These are phyloP conservation scores for Dermochelys coriacea DNA, from an alignment of 2,797 vertebrate species.

Conservation along the genomic window DNA sequence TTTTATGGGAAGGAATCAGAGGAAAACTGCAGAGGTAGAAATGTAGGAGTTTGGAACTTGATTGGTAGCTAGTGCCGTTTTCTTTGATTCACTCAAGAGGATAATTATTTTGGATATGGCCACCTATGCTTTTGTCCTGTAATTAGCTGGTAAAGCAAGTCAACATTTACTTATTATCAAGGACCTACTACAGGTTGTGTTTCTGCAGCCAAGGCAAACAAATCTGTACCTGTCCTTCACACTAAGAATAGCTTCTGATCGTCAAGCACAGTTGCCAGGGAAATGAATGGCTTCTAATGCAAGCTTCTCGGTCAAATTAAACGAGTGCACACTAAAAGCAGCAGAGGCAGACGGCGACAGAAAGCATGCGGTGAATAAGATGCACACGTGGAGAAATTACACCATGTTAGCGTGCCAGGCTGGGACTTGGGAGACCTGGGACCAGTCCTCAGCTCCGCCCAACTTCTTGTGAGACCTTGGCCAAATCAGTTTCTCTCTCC, in stretches of 20 bases:
- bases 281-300: conserved; percentile 26
- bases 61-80: neutral
- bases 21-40: rapidly evolving
- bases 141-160: conserved; percentile 61
- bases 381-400: rapidly evolving
- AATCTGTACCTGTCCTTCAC: neutral
- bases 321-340: conserved; percentile 35
- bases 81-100: neutral
- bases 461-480: neutral
- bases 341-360: neutral
- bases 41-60: neutral
- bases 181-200: neutral
- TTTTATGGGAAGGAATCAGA: neutral
- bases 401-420: neutral
- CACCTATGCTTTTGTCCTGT: conserved; percentile 29
- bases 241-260: conserved; percentile 36
- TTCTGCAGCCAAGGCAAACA: conserved; percentile 51
- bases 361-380: neutral
- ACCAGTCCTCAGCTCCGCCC: neutral
- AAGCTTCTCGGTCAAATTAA: conserved; percentile 36
- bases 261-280: conserved; percentile 9
- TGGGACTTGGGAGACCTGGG: neutral
- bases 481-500: neutral
- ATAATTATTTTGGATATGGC: conserved; percentile 36
- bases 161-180: neutral